phyloP scores from a whole-genome alignment of 2,888 invertebrate species.

The Hypomecis punctinalis region DNA sequence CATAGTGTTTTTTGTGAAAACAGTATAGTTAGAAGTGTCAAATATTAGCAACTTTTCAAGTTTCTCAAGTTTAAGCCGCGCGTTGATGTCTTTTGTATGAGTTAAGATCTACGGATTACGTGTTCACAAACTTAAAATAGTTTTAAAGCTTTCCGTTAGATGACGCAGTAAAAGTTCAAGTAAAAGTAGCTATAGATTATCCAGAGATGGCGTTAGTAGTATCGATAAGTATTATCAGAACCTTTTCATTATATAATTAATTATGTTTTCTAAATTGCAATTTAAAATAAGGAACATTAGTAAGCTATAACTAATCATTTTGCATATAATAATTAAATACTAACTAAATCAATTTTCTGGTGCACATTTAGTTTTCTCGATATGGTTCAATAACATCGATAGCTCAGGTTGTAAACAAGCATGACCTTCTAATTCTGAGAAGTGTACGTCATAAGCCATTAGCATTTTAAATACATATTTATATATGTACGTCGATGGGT shows the following conservation, averaged over 20 bases:
- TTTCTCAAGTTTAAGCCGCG: neutral
- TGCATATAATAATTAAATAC: no score
- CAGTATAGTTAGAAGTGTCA: no score
- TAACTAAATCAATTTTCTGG: no score
- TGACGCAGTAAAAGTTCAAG: conserved; percentile 47
- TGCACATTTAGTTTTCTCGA: conserved; percentile 1
- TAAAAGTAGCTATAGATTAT: conserved; percentile 20
- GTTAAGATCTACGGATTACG: conserved; percentile 7
- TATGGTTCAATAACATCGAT: conserved; percentile 13
- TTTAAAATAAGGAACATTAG: neutral
- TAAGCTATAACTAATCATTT: neutral
- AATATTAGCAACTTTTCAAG: neutral
- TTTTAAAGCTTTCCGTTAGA: conserved; percentile 58
- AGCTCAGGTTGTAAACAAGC: conserved; percentile 17
- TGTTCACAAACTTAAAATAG: conserved; percentile 28
- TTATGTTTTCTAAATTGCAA: no score
- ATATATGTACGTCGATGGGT: conserved; percentile 16
- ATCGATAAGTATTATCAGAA: neutral
- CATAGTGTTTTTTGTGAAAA: no score
- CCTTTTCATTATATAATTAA: no score
- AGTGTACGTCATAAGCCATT: conserved; percentile 21
- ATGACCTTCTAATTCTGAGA: conserved; percentile 22
- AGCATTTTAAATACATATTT: conserved; percentile 20
- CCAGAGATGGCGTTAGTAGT: conserved; percentile 64
- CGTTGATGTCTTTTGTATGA: conserved; percentile 32